Evolutionary conservation across 2,888 invertebrate genomes (phyloP).

Genomic region (Hypselothyrea guttata): DNA sequence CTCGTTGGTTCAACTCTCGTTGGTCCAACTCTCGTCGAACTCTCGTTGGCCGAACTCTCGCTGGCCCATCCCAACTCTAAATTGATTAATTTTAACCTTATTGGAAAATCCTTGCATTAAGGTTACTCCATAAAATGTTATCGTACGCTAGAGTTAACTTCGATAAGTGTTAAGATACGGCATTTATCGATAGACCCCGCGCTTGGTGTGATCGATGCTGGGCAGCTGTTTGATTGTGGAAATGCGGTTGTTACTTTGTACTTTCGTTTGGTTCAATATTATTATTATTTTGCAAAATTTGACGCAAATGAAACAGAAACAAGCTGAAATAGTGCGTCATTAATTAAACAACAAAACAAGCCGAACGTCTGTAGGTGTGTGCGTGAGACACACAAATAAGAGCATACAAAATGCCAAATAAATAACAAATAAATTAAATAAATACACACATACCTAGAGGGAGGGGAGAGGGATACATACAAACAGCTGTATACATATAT

Average conservation of each 20-base stretch:
- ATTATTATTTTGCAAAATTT: constrained; percentile 26
- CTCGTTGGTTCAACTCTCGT: no score
- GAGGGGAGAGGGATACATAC: no score
- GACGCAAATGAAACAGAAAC: constrained; percentile 52
- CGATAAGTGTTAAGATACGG: no score
- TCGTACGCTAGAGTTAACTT: no score
- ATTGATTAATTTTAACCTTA: no score
- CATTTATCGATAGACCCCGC: constrained; percentile 7
- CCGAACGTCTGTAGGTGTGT: constrained; percentile 33
- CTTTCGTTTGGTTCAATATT: constrained; percentile 2
- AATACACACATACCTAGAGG: constrained; percentile 40
- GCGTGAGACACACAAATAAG: constrained; percentile 17
- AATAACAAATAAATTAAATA: constrained; percentile 75
- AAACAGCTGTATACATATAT: constrained; percentile 1
- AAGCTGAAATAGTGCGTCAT: constrained; percentile 59
- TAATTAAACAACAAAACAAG: constrained; percentile 56
- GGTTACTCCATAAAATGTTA: no score
- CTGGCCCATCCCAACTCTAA: no score
- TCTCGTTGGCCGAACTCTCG: no score
- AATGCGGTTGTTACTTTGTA: constrained; percentile 3
- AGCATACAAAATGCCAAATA: constrained; percentile 63
- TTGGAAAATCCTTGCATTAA: no score
- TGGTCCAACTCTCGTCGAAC: no score
- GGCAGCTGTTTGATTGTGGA: not conserved
- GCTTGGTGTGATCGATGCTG: not conserved